These are phyloP conservation scores for Mungos mungo DNA, from an alignment of 2,113 vertebrate genomes.

Conservation along the genomic window DNA sequence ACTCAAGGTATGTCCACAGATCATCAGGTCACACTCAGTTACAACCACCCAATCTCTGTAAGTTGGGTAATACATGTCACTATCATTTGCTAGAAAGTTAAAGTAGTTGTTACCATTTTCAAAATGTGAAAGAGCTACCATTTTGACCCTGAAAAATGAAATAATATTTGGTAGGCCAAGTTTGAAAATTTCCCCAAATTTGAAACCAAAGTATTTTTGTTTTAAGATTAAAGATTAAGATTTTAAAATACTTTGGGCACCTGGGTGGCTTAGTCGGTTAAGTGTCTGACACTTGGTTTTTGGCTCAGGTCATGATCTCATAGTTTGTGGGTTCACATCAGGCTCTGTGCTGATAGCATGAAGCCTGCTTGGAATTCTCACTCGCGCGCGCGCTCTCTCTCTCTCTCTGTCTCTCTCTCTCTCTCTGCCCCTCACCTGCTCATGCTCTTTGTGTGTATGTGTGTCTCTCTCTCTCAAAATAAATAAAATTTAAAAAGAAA, in stretches of 20 bases:
- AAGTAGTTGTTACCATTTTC: background rate
- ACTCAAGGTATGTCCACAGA: background rate
- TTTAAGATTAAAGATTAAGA: background rate
- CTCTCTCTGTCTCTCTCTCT: no score
- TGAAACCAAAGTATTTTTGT: background rate
- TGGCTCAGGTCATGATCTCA: no score
- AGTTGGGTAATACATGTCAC: background rate
- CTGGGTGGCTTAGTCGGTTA: no score
- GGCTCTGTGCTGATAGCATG: no score
- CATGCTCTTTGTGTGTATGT: no score
- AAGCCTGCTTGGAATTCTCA: no score
- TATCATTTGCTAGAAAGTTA: background rate
- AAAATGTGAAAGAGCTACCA: background rate
- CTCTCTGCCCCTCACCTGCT: no score
- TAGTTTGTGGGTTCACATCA: no score
- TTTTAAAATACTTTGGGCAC: background rate
- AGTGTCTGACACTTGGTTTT: no score
- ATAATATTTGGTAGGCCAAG: background rate
- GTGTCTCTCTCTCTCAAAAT: no score
- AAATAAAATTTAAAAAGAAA: no score
- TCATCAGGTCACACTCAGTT: background rate
- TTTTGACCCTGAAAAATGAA: background rate
- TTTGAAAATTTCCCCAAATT: background rate
- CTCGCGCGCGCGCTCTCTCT: no score
- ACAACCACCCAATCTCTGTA: background rate